phyloP scores from a whole-genome alignment of 2,888 invertebrate species.

The Chelonus formosanus region DNA sequence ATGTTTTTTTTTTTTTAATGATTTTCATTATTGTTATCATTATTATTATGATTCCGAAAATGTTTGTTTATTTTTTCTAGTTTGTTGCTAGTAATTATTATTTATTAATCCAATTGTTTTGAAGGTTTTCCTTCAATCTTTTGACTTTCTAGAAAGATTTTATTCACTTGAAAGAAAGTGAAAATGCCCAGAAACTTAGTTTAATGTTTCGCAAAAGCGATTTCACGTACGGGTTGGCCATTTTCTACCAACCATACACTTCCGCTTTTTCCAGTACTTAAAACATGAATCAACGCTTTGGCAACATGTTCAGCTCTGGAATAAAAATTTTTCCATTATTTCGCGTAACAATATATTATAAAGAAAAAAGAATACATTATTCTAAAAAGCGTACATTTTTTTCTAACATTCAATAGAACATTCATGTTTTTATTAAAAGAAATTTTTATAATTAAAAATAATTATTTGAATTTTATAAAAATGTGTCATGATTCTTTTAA shows the following conservation, averaged over 20 bases:
- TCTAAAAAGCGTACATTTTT: too few species aligned
- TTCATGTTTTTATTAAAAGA: too few species aligned
- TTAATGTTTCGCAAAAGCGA: slow-evolving; percentile 58
- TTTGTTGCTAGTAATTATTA: not conserved
- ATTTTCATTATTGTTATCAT: slow-evolving; percentile 21
- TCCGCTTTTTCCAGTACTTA: slow-evolving; percentile 76
- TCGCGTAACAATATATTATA: not conserved
- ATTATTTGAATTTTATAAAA: too few species aligned
- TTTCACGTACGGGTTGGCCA: slow-evolving; percentile 72
- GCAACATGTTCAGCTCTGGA: slow-evolving; percentile 77
- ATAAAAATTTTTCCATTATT: slow-evolving; percentile 43
- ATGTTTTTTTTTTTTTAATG: slow-evolving; percentile 38
- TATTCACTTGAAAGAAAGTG: too few species aligned
- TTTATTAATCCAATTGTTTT: not conserved
- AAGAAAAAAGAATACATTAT: too few species aligned
- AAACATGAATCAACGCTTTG: slow-evolving; percentile 72
- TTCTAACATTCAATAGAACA: too few species aligned
- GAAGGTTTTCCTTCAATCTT: too few species aligned
- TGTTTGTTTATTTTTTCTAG: slow-evolving; percentile 1
- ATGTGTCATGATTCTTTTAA: too few species aligned
- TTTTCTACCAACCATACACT: slow-evolving; percentile 78
- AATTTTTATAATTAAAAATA: too few species aligned
- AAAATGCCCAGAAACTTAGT: not conserved
- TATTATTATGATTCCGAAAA: slow-evolving; percentile 11
- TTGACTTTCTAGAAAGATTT: too few species aligned